These are phyloP conservation scores for Lycaena phlaeas DNA, from an alignment of 2,888 invertebrate genomes.

Conservation along the genomic window DNA sequence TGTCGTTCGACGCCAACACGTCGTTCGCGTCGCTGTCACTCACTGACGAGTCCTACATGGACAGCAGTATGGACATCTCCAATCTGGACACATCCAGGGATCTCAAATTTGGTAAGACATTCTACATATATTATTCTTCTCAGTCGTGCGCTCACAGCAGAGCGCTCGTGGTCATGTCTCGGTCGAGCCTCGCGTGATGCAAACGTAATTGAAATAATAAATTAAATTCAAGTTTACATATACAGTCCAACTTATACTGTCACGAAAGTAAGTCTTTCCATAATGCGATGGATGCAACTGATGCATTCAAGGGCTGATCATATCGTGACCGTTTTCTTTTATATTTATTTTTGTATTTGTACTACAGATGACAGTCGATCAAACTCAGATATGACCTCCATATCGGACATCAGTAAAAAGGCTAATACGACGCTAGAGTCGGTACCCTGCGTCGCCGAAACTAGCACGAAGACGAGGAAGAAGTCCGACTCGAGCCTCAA, in stretches of 20 bases:
- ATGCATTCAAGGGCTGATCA: too few species aligned
- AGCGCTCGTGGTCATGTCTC: too few species aligned
- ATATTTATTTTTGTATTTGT: neutral
- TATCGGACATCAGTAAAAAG: conserved; percentile 41
- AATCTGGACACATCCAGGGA: conserved; percentile 47
- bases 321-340: neutral
- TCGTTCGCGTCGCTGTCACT: conserved; percentile 58
- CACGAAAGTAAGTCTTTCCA: too few species aligned
- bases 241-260: too few species aligned
- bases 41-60: conserved; percentile 53
- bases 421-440: conserved; percentile 26
- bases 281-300: too few species aligned
- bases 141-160: too few species aligned
- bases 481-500: conserved; percentile 59
- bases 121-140: too few species aligned
- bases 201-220: too few species aligned
- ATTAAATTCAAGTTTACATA: too few species aligned
- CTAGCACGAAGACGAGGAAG: conserved; percentile 44
- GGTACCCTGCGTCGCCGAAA: conserved; percentile 23
- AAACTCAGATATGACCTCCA: conserved; percentile 38
- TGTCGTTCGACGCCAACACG: conserved; percentile 37
- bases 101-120: conserved; percentile 36
- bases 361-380: conserved; percentile 47
- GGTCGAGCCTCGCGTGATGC: too few species aligned
- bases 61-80: conserved; percentile 45